These are phyloP conservation scores for Hydractinia symbiolongicarpus DNA, from an alignment of 30 jellyfish, hydroid and myxozoan genomes.

Conservation along the genomic window DNA sequence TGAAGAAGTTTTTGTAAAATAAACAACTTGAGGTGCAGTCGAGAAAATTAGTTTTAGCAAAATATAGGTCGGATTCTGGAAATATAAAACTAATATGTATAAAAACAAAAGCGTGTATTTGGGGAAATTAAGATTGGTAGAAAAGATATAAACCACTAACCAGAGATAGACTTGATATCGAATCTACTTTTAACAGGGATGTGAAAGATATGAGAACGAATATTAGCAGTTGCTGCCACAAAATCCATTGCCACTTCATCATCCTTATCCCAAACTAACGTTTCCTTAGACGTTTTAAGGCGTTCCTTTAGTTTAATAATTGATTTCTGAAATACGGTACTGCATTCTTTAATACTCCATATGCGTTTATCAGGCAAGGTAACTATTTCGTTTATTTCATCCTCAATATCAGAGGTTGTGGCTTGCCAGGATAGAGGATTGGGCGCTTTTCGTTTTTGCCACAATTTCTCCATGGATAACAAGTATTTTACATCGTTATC, in stretches of 20 bases:
- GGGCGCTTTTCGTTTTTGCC: slow-evolving; percentile 90
- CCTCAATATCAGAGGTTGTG: neutral
- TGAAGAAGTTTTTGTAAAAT: too few species aligned
- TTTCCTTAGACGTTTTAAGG: slow-evolving; percentile 37
- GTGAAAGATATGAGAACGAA: slow-evolving; percentile 78
- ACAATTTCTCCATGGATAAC: slow-evolving; percentile 84
- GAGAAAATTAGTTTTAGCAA: too few species aligned
- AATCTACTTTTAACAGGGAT: slow-evolving; percentile 84
- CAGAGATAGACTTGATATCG: slow-evolving; percentile 62
- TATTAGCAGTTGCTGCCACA: slow-evolving; percentile 96
- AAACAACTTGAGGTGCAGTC: too few species aligned
- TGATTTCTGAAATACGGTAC: slow-evolving; percentile 37
- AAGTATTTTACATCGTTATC: slow-evolving; percentile 62
- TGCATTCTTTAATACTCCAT: slow-evolving; percentile 79
- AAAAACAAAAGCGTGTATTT: too few species aligned
- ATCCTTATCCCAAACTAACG: slow-evolving; percentile 95
- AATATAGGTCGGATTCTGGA: too few species aligned
- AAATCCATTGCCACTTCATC: slow-evolving; percentile 95
- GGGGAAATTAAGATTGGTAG: too few species aligned
- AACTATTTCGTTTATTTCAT: neutral
- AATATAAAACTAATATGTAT: too few species aligned
- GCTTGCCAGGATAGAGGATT: slow-evolving; percentile 56
- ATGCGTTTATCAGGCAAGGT: slow-evolving; percentile 33
- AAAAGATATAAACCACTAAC: slow-evolving; percentile 4
- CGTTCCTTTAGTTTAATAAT: slow-evolving; percentile 28